Percentiles rank a stretch among this genome's conserved stretches.
These are phyloP conservation scores for Neotoma lepida DNA, from an alignment of 2,113 vertebrate species.

Conservation along the genomic window DNA sequence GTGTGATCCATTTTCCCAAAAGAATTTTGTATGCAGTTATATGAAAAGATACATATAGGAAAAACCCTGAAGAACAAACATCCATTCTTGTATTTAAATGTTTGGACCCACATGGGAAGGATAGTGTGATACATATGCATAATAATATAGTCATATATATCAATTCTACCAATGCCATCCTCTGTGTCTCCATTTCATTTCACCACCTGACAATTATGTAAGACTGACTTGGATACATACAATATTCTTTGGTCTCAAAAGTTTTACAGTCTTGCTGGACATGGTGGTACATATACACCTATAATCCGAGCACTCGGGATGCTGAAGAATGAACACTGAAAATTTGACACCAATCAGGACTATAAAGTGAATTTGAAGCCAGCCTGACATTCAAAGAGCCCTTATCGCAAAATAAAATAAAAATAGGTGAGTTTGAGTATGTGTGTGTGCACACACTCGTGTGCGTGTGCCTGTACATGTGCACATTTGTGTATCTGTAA, in stretches of 20 bases:
- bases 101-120: neutral
- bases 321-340: neutral
- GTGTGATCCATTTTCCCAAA: neutral
- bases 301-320: neutral
- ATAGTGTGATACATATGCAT: neutral
- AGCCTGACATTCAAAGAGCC: neutral
- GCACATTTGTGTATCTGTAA: neutral
- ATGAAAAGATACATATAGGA: neutral
- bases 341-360: neutral
- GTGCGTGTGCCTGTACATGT: neutral
- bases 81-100: neutral
- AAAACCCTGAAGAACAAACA: neutral
- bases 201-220: neutral
- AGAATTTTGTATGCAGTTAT: neutral
- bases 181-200: neutral
- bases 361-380: neutral
- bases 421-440: neutral
- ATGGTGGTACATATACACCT: neutral
- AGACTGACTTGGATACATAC: neutral
- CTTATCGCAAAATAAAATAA: neutral
- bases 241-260: neutral
- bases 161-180: neutral
- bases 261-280: neutral
- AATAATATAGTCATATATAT: neutral
- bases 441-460: neutral